Evolutionary conservation across 1,140 invertebrate species (phyloP), one percentile per base, ranked within the genome.

Genomic region (Pogonus chalceus): DNA sequence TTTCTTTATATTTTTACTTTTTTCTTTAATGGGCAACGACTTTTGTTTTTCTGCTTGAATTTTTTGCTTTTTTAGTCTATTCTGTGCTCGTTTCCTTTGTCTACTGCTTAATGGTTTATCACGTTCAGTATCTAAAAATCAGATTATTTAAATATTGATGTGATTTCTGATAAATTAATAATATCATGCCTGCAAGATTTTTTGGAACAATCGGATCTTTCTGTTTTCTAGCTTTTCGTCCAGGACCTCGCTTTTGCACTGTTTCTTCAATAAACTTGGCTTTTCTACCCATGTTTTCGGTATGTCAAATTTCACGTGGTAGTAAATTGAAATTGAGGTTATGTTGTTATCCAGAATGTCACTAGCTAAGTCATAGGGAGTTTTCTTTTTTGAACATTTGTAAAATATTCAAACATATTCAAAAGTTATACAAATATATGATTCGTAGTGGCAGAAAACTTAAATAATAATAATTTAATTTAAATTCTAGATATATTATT

Each of bases 261-360:
- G 79, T 79, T 57, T 77, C 77, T 60, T 76, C 74, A n/a, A 56
- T 61, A 66, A 85, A 93, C 62, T 90, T 87, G 22, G 82, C 88
- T 77, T 92, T 93, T 35, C 91, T 76, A 54, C 92, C 92, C 92
- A 95, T 95, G 59, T 58, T 63, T 26, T 26, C n/a, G n/a, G n/a
- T n/a, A n/a, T n/a, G n/a, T n/a, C n/a, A n/a, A n/a, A n/a, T n/a
- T n/a, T n/a, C n/a, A n/a, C n/a, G n/a, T n/a, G n/a, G n/a, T n/a
- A n/a, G n/a, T n/a, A n/a, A n/a, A n/a, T n/a, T n/a, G n/a, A n/a
- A n/a, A n/a, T n/a, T n/a, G n/a, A n/a, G n/a, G n/a, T n/a, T n/a
- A n/a, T n/a, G n/a, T n/a, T n/a, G n/a, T n/a, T n/a, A n/a, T n/a
- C n/a, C n/a, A n/a, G n/a, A n/a, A n/a, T n/a, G n/a, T n/a, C n/a